Evolutionary conservation across 35 echinoderm and acorn worm genomes (phyloP).

Genomic region (Eucidaris tribuloides): DNA sequence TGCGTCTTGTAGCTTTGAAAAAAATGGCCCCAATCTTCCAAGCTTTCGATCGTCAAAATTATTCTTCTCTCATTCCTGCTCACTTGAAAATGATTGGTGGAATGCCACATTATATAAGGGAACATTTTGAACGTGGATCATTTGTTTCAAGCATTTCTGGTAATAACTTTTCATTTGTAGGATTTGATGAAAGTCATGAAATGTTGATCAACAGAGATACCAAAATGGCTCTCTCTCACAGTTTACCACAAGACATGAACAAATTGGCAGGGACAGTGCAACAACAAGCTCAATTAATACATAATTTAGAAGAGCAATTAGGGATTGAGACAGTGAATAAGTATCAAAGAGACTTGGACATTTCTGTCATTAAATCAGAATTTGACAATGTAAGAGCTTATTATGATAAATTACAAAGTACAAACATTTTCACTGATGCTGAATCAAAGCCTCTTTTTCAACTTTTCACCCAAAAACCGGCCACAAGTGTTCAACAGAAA

Average conservation of each 20-base stretch:
- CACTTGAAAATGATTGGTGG: conserved; percentile 14
- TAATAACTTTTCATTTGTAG: conserved; percentile 2
- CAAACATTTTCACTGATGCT: not conserved
- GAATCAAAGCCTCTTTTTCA: conserved; percentile 12
- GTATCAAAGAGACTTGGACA: conserved; percentile 8
- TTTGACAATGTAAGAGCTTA: conserved; percentile 8
- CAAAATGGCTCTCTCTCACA: conserved; percentile 16
- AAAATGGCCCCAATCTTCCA: conserved; percentile 25
- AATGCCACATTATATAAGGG: not conserved
- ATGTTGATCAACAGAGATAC: conserved; percentile 13
- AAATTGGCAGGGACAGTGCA: conserved; percentile 17
- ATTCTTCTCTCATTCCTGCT: conserved; percentile 14
- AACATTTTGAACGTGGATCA: conserved; percentile 23
- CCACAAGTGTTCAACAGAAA: conserved; percentile 19
- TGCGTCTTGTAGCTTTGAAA: conserved; percentile 7
- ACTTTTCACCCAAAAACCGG: conserved; percentile 3
- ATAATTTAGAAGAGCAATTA: conserved; percentile 20
- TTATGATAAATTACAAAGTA: not conserved
- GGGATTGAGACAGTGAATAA: conserved; percentile 9
- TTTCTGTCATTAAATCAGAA: conserved; percentile 11
- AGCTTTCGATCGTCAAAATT: conserved; percentile 6
- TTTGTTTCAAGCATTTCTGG: conserved; percentile 31
- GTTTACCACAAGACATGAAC: conserved; percentile 3
- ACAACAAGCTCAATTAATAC: conserved; percentile 4
- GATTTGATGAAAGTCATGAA: conserved; percentile 33